These are phyloP conservation scores for Zaprionus capensis DNA, from an alignment of 1,140 invertebrate genomes.

Conservation along the genomic window DNA sequence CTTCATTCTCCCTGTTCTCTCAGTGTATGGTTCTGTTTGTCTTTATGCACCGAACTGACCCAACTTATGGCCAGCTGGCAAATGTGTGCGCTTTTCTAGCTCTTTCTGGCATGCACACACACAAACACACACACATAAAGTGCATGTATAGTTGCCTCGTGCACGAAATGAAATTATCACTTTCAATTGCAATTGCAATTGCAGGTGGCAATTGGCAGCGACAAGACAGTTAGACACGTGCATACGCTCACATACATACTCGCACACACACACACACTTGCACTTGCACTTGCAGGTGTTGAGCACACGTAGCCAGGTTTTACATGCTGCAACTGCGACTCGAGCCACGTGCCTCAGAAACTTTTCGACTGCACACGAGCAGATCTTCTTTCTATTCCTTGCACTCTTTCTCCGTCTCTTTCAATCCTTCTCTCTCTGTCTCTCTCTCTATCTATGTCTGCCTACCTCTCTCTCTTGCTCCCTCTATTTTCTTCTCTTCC, in stretches of 20 bases:
- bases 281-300: slow-evolving; percentile 50
- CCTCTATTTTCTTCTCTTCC: neutral
- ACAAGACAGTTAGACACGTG: slow-evolving; percentile 22
- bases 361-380: slow-evolving; percentile 5
- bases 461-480: neutral
- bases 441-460: neutral
- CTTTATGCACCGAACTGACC: slow-evolving; percentile 34
- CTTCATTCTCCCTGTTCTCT: neutral
- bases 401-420: neutral
- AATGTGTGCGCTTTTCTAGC: slow-evolving; percentile 12
- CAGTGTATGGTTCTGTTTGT: slow-evolving; percentile 34
- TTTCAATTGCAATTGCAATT: slow-evolving; percentile 72
- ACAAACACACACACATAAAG: neutral
- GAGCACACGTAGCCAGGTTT: slow-evolving; percentile 58
- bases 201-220: slow-evolving; percentile 43
- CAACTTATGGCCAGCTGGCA: slow-evolving; percentile 23
- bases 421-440: neutral
- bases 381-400: neutral
- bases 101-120: slow-evolving; percentile 4
- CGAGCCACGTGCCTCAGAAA: slow-evolving; percentile 32
- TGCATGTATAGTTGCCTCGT: slow-evolving; percentile 18
- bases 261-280: neutral
- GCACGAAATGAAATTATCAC: slow-evolving; percentile 75
- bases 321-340: slow-evolving; percentile 27
- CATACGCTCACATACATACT: neutral